Evolutionary conservation across 2,888 invertebrate species (phyloP).

Genomic region (Macrophya alboannulata): DNA sequence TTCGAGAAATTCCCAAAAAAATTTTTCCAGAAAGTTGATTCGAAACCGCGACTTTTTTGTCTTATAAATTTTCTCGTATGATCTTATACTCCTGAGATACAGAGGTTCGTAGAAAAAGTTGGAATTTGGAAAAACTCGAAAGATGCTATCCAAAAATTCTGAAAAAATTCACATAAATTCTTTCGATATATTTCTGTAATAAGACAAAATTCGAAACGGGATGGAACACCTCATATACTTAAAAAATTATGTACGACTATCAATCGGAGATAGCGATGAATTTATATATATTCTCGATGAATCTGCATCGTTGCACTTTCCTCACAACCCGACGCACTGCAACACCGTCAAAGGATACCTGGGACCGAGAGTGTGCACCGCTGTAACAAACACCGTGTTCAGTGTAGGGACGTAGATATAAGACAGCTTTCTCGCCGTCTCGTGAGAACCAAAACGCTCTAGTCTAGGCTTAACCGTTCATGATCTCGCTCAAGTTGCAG

Average conservation of each 20-base stretch:
- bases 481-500: constrained; percentile 30
- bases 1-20: too few species aligned
- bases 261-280: neutral
- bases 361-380: neutral
- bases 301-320: neutral
- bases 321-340: neutral
- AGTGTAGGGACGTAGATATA: neutral
- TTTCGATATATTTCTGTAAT: too few species aligned
- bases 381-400: constrained; percentile 27
- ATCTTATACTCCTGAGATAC: too few species aligned
- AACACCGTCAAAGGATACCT: neutral
- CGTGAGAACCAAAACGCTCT: constrained; percentile 73
- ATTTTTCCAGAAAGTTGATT: too few species aligned
- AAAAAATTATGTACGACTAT: neutral
- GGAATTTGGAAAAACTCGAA: too few species aligned
- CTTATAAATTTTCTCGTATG: too few species aligned
- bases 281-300: neutral
- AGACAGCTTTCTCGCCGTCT: constrained; percentile 75
- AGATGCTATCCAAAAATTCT: too few species aligned
- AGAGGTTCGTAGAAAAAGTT: too few species aligned
- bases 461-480: constrained; percentile 28
- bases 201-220: too few species aligned
- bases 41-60: too few species aligned
- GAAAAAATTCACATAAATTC: too few species aligned
- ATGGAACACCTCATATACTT: too few species aligned